Percentiles rank a stretch among this genome's conserved stretches.
These are phyloP conservation scores for Cephus rjabovi DNA, from an alignment of 2,888 invertebrate genomes.

Conservation along the genomic window DNA sequence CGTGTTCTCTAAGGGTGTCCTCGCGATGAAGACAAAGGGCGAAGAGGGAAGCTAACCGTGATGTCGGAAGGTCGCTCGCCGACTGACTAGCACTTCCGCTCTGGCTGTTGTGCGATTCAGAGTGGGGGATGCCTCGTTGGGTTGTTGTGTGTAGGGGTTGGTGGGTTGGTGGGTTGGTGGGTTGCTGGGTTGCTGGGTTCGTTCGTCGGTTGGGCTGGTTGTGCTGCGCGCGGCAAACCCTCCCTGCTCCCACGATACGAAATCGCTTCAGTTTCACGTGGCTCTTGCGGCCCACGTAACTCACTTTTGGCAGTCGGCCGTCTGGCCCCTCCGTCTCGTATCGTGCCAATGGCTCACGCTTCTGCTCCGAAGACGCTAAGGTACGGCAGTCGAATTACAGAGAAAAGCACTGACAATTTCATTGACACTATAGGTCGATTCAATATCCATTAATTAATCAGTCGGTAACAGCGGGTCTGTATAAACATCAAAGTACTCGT, in stretches of 20 bases:
- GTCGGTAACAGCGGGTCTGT: too few species aligned
- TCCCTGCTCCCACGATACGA: constrained; percentile 39
- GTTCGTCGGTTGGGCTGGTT: constrained; percentile 38
- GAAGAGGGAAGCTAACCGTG: constrained; percentile 63
- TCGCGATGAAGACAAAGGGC: constrained; percentile 48
- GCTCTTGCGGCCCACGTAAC: constrained; percentile 22
- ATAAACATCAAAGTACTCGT: too few species aligned
- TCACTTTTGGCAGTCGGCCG: not conserved
- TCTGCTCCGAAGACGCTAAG: too few species aligned
- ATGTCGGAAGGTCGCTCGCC: constrained; percentile 67
- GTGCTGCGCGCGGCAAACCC: constrained; percentile 26
- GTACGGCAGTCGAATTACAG: too few species aligned
- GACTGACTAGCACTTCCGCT: constrained; percentile 67
- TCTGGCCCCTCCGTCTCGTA: too few species aligned
- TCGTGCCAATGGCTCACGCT: too few species aligned
- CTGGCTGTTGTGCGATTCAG: constrained; percentile 67
- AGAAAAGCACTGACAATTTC: too few species aligned
- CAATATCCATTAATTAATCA: too few species aligned
- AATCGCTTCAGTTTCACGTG: constrained; percentile 48
- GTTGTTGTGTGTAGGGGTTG: constrained; percentile 66
- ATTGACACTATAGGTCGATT: too few species aligned
- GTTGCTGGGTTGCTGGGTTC: constrained; percentile 22
- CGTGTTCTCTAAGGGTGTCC: constrained; percentile 25
- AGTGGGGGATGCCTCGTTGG: constrained; percentile 63
- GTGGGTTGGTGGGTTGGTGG: constrained; percentile 39